phyloP scores from a whole-genome alignment of 2,888 invertebrate genomes.

The Agrotis clavis region DNA sequence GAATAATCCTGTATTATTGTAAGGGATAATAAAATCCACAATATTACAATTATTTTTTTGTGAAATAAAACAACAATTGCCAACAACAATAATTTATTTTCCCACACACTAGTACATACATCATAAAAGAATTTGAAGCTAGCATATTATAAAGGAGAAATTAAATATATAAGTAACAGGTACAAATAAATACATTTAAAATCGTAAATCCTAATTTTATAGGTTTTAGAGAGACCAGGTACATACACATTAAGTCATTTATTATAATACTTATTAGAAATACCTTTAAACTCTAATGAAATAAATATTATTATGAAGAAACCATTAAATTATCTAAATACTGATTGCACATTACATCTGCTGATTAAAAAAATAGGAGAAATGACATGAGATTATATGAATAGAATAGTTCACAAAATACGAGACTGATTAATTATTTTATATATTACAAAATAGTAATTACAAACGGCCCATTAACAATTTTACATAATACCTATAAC shows the following conservation, averaged over 20 bases:
- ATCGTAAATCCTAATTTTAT: slow-evolving; percentile 44
- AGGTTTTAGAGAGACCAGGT: slow-evolving; percentile 61
- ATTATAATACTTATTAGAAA: slow-evolving; percentile 57
- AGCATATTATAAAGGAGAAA: slow-evolving; percentile 74
- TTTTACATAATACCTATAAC: neutral
- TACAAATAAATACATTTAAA: slow-evolving; percentile 60
- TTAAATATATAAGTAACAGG: slow-evolving; percentile 56
- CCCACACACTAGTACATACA: slow-evolving; percentile 83
- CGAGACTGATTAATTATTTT: slow-evolving; percentile 1
- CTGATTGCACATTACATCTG: slow-evolving; percentile 33
- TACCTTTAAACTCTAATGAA: slow-evolving; percentile 38
- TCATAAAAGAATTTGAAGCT: slow-evolving; percentile 82
- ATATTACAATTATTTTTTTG: neutral
- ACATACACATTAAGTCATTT: slow-evolving; percentile 53
- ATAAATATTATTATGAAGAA: slow-evolving; percentile 25
- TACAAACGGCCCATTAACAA: neutral
- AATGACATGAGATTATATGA: slow-evolving; percentile 6
- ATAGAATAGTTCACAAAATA: slow-evolving; percentile 1
- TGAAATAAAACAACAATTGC: slow-evolving; percentile 67
- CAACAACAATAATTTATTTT: slow-evolving; percentile 91
- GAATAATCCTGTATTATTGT: too few species aligned
- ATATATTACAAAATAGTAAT: neutral
- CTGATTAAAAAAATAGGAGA: slow-evolving; percentile 5
- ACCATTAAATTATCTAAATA: slow-evolving; percentile 38
- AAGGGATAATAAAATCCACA: neutral